phyloP scores from a whole-genome alignment of 1,140 invertebrate genomes.

The Cardiocondyla obscurior region DNA sequence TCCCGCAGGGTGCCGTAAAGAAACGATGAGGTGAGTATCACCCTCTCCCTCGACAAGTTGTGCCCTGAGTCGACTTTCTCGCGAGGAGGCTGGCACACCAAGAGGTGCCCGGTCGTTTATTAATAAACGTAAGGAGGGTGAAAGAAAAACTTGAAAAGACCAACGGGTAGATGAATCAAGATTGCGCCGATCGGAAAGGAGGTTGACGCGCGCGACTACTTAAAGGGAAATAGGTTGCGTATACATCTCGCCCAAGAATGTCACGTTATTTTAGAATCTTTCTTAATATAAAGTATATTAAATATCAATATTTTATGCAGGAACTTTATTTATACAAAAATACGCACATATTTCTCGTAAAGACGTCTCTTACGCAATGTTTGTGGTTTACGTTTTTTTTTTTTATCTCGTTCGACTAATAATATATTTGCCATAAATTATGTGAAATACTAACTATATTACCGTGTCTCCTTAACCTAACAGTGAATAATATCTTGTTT shows the following conservation, averaged over 20 bases:
- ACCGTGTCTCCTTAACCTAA: neutral
- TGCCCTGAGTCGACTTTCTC: neutral
- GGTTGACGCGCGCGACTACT: constrained; percentile 35
- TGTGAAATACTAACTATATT: neutral
- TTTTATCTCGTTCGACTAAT: neutral
- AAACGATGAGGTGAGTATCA: constrained; percentile 46
- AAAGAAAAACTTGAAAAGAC: constrained; percentile 42
- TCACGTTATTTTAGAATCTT: constrained; percentile 43
- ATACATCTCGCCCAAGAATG: constrained; percentile 28
- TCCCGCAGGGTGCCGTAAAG: constrained; percentile 47
- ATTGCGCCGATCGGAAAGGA: constrained; percentile 24
- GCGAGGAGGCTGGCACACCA: neutral
- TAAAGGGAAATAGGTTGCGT: constrained; percentile 46
- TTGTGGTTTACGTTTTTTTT: neutral
- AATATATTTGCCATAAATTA: neutral
- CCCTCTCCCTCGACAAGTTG: constrained; percentile 29
- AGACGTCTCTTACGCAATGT: neutral
- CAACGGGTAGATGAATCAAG: constrained; percentile 16
- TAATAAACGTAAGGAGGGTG: constrained; percentile 63
- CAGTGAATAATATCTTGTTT: neutral
- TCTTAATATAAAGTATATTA: constrained; percentile 4
- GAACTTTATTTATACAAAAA: neutral
- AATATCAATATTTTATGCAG: neutral
- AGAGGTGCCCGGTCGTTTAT: constrained; percentile 62
- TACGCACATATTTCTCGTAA: neutral